Evolutionary conservation across 2,888 invertebrate genomes (phyloP).

Genomic region (Eilema sororculum): DNA sequence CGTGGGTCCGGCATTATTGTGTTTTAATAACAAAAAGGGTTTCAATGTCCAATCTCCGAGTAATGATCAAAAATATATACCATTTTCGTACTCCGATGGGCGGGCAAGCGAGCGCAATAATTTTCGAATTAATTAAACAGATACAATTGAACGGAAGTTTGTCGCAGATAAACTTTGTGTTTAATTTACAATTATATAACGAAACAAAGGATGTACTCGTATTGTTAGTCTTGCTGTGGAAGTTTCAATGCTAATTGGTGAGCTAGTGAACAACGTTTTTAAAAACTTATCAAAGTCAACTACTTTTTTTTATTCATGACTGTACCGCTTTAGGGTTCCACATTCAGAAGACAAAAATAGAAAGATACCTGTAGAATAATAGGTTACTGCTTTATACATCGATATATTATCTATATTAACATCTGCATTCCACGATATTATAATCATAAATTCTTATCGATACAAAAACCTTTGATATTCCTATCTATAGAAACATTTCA

Average conservation of each 20-base stretch:
- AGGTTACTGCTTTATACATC: too few species aligned
- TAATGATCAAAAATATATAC: slow-evolving; percentile 40
- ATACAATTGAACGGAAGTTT: slow-evolving; percentile 12
- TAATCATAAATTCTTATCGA: too few species aligned
- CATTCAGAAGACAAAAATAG: too few species aligned
- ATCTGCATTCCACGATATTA: too few species aligned
- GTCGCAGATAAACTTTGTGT: slow-evolving; percentile 3
- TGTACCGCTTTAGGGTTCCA: too few species aligned
- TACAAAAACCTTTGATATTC: too few species aligned
- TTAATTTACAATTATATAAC: slow-evolving; percentile 7
- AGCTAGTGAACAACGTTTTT: neutral
- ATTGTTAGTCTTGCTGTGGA: neutral
- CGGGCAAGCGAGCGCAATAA: slow-evolving; percentile 22
- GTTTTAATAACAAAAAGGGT: slow-evolving; percentile 47
- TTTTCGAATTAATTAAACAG: slow-evolving; percentile 20
- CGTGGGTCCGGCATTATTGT: slow-evolving; percentile 32
- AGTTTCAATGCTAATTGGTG: slow-evolving; percentile 1
- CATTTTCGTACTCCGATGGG: slow-evolving; percentile 35
- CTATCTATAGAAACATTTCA: too few species aligned
- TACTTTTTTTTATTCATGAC: too few species aligned
- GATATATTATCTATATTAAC: too few species aligned
- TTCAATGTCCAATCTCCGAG: slow-evolving; percentile 27
- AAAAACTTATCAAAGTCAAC: neutral
- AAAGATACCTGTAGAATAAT: too few species aligned
- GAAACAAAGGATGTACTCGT: neutral